Conservation (phyloP, 37 sponge, comb jelly and placozoan genomes). For the Hormiphora californensis region DNA sequence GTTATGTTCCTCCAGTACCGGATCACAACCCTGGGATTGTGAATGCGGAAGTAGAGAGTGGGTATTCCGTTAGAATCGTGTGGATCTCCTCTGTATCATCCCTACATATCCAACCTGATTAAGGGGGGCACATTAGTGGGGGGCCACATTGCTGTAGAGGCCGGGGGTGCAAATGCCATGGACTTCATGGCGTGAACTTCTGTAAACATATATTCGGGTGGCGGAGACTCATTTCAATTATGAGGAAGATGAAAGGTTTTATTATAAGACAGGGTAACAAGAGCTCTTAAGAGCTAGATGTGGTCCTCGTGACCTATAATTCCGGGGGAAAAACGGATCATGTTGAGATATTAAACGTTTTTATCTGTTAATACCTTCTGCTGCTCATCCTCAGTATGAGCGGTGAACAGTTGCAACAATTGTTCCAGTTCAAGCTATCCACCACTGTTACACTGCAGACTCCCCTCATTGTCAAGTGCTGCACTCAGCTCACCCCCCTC, state of each 20-base stretch:
- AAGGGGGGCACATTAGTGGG: no score
- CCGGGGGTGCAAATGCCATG: no score
- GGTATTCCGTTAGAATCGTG: background rate
- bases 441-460: background rate
- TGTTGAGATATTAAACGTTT: no score
- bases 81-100: constrained; percentile 33
- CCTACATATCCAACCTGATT: constrained; percentile 24
- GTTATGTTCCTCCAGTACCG: background rate
- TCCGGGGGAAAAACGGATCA: no score
- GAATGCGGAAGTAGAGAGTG: background rate
- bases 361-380: background rate
- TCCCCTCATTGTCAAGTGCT: background rate
- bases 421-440: background rate
- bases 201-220: no score
- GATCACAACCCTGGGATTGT: background rate
- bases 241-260: no score
- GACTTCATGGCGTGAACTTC: no score
- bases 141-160: no score
- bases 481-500: background rate
- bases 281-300: no score
- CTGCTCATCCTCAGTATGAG: constrained; percentile 12
- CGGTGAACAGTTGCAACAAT: background rate
- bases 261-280: no score
- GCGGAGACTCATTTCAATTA: no score
- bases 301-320: no score